Percentiles rank a stretch among this genome's conserved stretches.
These are phyloP conservation scores for Gorsachius magnificus DNA, from an alignment of 2,797 vertebrate species.

Conservation along the genomic window DNA sequence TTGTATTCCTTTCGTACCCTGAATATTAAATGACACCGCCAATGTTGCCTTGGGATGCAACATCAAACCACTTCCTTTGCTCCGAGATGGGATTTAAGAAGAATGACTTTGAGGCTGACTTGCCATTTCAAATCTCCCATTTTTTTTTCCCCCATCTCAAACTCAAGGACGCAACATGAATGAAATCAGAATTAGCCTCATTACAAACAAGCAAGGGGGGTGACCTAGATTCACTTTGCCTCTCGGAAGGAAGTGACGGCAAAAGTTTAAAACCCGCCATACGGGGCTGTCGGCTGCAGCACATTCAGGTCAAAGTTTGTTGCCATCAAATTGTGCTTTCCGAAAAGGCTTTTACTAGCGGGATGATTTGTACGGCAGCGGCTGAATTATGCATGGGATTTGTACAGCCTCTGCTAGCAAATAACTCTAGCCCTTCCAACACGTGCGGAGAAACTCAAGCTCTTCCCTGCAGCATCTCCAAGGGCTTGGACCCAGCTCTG, in stretches of 20 bases:
- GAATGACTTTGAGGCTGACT: not conserved
- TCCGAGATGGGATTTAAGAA: not conserved
- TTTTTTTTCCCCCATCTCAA: not conserved
- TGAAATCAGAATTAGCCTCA: conserved; percentile 6
- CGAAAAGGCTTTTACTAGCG: not conserved
- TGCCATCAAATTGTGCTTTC: not conserved
- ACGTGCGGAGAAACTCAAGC: fast-evolving
- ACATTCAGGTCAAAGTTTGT: conserved; percentile 29
- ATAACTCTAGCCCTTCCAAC: not conserved
- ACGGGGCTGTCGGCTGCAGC: not conserved
- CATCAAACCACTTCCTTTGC: conserved; percentile 7
- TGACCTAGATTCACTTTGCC: conserved; percentile 46
- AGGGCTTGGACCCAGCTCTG: not conserved
- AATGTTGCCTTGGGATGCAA: not conserved
- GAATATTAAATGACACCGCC: not conserved
- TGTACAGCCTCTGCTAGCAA: not conserved
- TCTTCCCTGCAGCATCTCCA: not conserved
- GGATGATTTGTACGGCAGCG: not conserved
- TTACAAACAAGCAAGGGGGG: not conserved
- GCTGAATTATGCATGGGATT: conserved; percentile 33
- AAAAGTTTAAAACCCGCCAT: conserved; percentile 28
- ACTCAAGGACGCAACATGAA: not conserved
- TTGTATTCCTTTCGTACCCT: not conserved
- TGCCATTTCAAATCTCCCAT: not conserved
- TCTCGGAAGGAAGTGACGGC: not conserved